Conservation (phyloP, 2,797 vertebrate species). For the Sandelia bainsii region DNA sequence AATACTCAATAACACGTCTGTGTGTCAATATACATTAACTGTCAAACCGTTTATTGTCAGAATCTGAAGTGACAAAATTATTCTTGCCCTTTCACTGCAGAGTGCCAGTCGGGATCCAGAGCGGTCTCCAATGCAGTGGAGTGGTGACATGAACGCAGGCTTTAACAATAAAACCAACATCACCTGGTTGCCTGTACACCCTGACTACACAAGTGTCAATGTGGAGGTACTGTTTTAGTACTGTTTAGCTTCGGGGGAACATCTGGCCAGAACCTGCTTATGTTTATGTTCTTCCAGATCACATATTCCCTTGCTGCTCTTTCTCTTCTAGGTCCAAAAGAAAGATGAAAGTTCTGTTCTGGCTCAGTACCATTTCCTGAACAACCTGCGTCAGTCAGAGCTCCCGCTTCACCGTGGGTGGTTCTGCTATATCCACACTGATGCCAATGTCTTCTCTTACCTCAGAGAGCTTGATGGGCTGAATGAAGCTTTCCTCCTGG, state of each 20-base stretch:
- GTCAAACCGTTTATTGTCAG: neutral
- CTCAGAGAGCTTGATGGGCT: constrained; percentile 92
- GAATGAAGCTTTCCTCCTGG: constrained; percentile 85
- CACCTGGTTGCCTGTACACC: constrained; percentile 90
- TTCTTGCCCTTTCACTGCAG: constrained; percentile 75
- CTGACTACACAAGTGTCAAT: constrained; percentile 86
- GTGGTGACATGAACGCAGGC: constrained; percentile 84
- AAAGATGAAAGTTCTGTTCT: constrained; percentile 82
- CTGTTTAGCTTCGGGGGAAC: neutral
- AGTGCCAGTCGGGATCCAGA: constrained; percentile 84
- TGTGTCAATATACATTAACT: neutral
- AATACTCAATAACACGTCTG: neutral
- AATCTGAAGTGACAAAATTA: neutral
- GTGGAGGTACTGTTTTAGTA: constrained; percentile 86
- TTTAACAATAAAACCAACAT: constrained; percentile 85
- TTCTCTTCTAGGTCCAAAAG: constrained; percentile 85
- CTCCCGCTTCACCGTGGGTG: constrained; percentile 90
- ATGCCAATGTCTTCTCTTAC: constrained; percentile 85
- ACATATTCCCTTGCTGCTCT: neutral
- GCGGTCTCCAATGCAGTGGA: constrained; percentile 98
- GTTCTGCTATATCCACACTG: constrained; percentile 89
- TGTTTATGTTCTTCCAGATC: neutral
- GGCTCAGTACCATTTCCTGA: constrained; percentile 88
- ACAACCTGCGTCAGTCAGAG: constrained; percentile 82
- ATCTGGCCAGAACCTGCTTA: neutral